Conservation (phyloP, 2,888 invertebrate species). For the Spicauda simplicius region DNA sequence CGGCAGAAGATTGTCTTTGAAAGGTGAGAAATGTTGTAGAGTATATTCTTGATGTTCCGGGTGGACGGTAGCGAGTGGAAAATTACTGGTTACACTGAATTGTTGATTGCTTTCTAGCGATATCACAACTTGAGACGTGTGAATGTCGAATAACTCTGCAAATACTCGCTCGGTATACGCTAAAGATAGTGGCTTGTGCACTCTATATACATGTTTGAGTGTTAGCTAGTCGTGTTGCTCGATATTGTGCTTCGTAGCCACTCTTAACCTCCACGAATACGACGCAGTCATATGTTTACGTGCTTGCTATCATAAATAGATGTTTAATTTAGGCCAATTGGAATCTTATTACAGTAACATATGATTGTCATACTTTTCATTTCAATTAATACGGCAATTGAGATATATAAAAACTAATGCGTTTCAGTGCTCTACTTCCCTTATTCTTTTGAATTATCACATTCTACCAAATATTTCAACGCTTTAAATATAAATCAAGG, state of each 20-base stretch:
- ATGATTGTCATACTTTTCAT: background rate
- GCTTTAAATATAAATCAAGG: background rate
- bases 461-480: background rate
- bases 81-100: slow-evolving; percentile 74
- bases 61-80: slow-evolving; percentile 64
- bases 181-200: slow-evolving; percentile 26
- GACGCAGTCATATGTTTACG: slow-evolving; percentile 32
- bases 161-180: slow-evolving; percentile 30
- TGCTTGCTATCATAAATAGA: slow-evolving; percentile 26
- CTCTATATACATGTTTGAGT: slow-evolving; percentile 2
- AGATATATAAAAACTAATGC: background rate
- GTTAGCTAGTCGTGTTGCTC: slow-evolving; percentile 13
- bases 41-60: slow-evolving; percentile 52
- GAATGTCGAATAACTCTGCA: slow-evolving; percentile 70
- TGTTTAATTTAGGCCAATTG: slow-evolving; percentile 20
- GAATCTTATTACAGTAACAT: slow-evolving; percentile 13
- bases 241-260: slow-evolving; percentile 13
- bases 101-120: slow-evolving; percentile 78
- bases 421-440: background rate
- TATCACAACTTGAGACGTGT: slow-evolving; percentile 76
- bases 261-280: slow-evolving; percentile 23
- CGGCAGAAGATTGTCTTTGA: slow-evolving; percentile 85
- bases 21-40: slow-evolving; percentile 82
- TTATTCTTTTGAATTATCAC: background rate
- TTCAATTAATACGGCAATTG: background rate